Evolutionary conservation across 2,888 invertebrate genomes (phyloP).

Genomic region (Plutella xylostella): DNA sequence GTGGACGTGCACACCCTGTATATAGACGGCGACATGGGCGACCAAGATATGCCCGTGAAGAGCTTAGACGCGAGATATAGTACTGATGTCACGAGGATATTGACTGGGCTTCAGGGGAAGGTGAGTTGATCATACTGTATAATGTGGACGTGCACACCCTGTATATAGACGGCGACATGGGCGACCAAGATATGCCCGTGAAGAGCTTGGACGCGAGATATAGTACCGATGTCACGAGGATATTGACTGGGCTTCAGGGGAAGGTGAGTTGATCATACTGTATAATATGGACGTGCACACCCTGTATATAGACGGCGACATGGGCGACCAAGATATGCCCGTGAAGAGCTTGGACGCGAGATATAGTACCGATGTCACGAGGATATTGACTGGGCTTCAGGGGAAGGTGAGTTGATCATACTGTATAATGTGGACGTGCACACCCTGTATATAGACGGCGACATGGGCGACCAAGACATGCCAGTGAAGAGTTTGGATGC

Average conservation of each 20-base stretch:
- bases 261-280: too few species aligned
- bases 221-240: slow-evolving; percentile 58
- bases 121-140: too few species aligned
- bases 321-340: too few species aligned
- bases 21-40: slow-evolving; percentile 56
- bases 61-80: slow-evolving; percentile 62
- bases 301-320: too few species aligned
- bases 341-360: slow-evolving; percentile 49
- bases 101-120: slow-evolving; percentile 70
- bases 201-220: slow-evolving; percentile 61
- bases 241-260: slow-evolving; percentile 69
- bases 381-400: slow-evolving; percentile 65
- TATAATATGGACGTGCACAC: too few species aligned
- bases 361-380: slow-evolving; percentile 66
- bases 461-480: slow-evolving; percentile 37
- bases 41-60: slow-evolving; percentile 35
- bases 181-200: slow-evolving; percentile 32
- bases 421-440: slow-evolving; percentile 74
- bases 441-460: slow-evolving; percentile 61
- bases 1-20: slow-evolving; percentile 72
- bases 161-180: slow-evolving; percentile 54
- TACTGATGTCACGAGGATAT: slow-evolving; percentile 58
- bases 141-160: slow-evolving; percentile 73
- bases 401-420: slow-evolving; percentile 58
- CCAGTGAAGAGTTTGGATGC: slow-evolving; percentile 54